Base-by-base conservation (phyloP, 2,797 vertebrate species). In the Alca torda region DNA sequence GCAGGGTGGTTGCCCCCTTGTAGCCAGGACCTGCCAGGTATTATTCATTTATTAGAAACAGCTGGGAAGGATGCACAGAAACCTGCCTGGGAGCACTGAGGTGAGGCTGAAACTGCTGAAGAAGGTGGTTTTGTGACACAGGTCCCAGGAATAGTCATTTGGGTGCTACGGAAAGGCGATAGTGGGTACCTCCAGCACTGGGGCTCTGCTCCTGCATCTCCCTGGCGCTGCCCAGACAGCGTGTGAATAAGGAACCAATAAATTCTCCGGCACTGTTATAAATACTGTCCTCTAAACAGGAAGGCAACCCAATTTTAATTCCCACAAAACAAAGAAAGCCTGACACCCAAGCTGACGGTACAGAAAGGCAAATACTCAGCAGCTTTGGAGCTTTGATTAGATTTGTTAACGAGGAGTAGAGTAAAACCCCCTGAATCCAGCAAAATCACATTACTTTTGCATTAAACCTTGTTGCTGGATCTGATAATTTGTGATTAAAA, bases 401-500 rank as follows among this genome's bases (percentile, higher is more conserved):
- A 60, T 74, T 80, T 83, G 26, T 68, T 93, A 92, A 65, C 30
- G 14, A 80, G 14, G 41, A 46, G 24, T 33, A 39, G 45, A 33
- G 30, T 23, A 85, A 73, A 80, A 73, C 41, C 69, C 11, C 21
- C 21, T 15, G n/a, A 83, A 90, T 43, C 6, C 53, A 87, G 81
- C 21, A 87, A 89, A 94, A 85, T 63, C 89, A 82, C 67, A 59
- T 3, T 6, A 79, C 48, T n/a, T 86, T 77, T 89, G 50, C 33
- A 87, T 67, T 87, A 92, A 89, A 82, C 59, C 33, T 60, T 82
- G 35, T 35, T 74, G 80, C 50, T 16, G 4, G 4, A 89, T 51
- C 87, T 90, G 67, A 64, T 53, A 79, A 87, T 87, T 92, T 91
- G 85, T 43, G 37, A 89, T 84, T 70, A 87, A 68, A 97, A 89